phyloP scores from a whole-genome alignment of 2,113 vertebrate genomes.

The Lipophrys pholis region DNA sequence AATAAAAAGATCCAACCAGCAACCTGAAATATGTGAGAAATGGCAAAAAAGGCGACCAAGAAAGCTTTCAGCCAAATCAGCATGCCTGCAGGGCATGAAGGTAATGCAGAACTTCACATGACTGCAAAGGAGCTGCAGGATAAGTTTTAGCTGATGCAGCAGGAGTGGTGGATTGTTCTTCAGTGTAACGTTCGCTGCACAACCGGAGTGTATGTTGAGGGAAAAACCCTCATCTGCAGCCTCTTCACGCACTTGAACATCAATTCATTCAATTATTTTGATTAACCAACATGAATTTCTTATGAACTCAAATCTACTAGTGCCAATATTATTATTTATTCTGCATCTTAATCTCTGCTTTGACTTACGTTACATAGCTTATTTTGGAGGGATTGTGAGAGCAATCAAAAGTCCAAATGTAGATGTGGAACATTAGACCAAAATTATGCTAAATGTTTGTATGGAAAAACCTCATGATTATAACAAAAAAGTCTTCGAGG shows the following conservation, averaged over 20 bases:
- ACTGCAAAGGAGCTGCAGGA: conserved; percentile 1
- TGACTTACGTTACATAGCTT: no score
- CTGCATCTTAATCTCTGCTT: no score
- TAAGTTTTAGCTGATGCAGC: conserved; percentile 7
- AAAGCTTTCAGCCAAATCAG: conserved; percentile 1
- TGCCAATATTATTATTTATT: no score
- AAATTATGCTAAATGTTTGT: no score
- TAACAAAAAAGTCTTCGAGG: no score
- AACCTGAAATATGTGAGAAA: conserved; percentile 12
- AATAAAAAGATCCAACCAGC: background rate
- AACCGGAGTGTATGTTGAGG: background rate
- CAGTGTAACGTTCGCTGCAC: background rate
- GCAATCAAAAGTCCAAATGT: no score
- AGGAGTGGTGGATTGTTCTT: conserved; percentile 1
- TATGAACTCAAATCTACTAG: no score
- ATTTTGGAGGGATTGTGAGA: no score
- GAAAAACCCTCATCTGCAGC: background rate
- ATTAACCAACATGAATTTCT: no score
- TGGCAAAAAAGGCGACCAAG: background rate
- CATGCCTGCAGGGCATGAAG: background rate
- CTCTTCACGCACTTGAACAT: background rate
- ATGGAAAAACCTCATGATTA: no score
- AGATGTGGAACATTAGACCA: no score
- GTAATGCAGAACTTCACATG: background rate
- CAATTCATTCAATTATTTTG: no score